Percentiles rank a stretch among this genome's conserved stretches.
These are phyloP conservation scores for Drosophila malerkotliana DNA, from an alignment of 1,140 invertebrate genomes.

Conservation along the genomic window DNA sequence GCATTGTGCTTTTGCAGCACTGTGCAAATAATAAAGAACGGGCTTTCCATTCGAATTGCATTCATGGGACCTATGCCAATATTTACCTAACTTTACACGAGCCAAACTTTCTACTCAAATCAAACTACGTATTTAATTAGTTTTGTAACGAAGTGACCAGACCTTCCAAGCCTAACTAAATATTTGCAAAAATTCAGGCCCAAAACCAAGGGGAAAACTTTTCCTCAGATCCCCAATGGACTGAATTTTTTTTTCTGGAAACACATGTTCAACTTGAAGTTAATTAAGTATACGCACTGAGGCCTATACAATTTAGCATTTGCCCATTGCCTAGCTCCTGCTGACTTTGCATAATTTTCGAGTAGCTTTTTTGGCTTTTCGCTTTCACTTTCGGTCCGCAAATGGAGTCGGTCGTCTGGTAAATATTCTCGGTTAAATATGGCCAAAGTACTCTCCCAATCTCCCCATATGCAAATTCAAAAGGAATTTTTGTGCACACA, in stretches of 20 bases:
- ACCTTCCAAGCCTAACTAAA: conserved; percentile 64
- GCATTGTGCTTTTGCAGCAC: conserved; percentile 65
- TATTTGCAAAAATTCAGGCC: conserved; percentile 66
- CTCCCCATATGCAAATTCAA: conserved; percentile 70
- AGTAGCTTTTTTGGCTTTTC: conserved; percentile 43
- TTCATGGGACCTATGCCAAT: conserved; percentile 46
- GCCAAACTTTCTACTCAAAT: conserved; percentile 22
- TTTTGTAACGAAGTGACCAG: conserved; percentile 32
- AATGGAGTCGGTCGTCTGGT: conserved; percentile 34
- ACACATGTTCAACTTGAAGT: conserved; percentile 61
- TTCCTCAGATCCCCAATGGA: conserved; percentile 2
- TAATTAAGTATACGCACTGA: conserved; percentile 76
- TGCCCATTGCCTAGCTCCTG: conserved; percentile 51
- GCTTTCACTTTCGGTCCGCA: conserved; percentile 13
- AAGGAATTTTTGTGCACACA: conserved; percentile 38
- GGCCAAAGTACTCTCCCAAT: conserved; percentile 45
- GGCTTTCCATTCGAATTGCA: conserved; percentile 55
- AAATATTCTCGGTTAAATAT: conserved; percentile 65
- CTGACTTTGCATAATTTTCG: conserved; percentile 77
- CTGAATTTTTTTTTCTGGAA: conserved; percentile 19
- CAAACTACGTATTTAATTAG: conserved; percentile 60
- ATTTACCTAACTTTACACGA: conserved; percentile 49
- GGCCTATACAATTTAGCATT: conserved; percentile 56
- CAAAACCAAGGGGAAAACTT: conserved; percentile 19
- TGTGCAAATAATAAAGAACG: conserved; percentile 33